Evolutionary conservation across 2,888 invertebrate genomes (phyloP).

Genomic region (Tridacna gigas): DNA sequence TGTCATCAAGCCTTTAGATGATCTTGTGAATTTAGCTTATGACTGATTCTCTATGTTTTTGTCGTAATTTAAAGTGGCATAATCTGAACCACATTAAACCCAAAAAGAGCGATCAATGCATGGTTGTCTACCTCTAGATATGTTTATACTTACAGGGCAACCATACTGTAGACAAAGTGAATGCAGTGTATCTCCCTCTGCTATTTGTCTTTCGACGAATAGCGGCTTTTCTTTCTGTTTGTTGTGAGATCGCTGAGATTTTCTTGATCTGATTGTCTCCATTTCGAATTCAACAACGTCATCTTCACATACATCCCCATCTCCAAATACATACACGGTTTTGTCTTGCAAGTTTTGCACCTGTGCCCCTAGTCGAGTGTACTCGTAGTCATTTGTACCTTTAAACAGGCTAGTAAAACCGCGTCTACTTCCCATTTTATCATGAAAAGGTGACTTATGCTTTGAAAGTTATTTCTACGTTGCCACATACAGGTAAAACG

Average conservation of each 20-base stretch:
- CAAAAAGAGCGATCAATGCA: no score
- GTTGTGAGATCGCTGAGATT: constrained; percentile 40
- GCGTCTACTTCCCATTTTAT: constrained; percentile 34
- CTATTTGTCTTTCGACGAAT: constrained; percentile 74
- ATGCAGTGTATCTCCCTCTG: constrained; percentile 78
- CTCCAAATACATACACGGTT: constrained; percentile 80
- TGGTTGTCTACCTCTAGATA: no score
- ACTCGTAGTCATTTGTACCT: constrained; percentile 41
- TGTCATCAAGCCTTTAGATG: no score
- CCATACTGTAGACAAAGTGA: constrained; percentile 80
- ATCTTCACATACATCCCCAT: constrained; percentile 71
- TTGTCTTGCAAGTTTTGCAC: constrained; percentile 79
- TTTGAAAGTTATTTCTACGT: no score
- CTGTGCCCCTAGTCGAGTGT: constrained; percentile 66
- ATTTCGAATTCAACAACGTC: constrained; percentile 77
- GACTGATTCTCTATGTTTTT: no score
- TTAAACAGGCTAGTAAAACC: constrained; percentile 35
- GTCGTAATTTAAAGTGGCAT: no score
- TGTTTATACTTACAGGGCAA: constrained; percentile 75
- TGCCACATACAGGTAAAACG: no score
- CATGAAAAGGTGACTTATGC: no score
- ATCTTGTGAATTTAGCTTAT: no score
- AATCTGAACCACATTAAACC: no score
- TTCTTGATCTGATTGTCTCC: constrained; percentile 74
- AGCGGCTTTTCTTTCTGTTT: constrained; percentile 61